phyloP scores from a whole-genome alignment of 2,113 vertebrate species.

The Balaeniceps rex region DNA sequence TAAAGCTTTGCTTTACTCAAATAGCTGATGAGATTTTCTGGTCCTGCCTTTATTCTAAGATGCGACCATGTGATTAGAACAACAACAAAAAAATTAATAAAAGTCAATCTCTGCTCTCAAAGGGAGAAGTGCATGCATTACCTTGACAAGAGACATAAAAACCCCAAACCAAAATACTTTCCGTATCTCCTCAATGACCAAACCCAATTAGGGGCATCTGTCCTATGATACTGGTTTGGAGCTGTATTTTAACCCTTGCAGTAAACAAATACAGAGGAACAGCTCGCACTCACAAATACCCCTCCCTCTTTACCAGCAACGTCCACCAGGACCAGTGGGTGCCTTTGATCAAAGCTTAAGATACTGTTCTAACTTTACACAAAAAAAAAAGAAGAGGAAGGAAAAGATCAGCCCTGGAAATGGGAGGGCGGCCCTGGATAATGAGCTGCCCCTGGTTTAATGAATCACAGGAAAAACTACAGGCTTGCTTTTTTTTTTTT shows the following conservation, averaged over 20 bases:
- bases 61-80: neutral
- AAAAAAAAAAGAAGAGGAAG: conserved; percentile 63
- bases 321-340: neutral
- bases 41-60: neutral
- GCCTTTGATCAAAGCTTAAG: conserved; percentile 43
- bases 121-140: neutral
- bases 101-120: neutral
- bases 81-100: neutral
- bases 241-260: neutral
- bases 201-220: neutral
- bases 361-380: conserved; percentile 40
- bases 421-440: conserved; percentile 51
- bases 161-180: neutral
- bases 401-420: conserved; percentile 71
- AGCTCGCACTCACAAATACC: neutral
- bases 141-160: neutral
- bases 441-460: conserved; percentile 10
- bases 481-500: neutral
- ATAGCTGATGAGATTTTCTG: neutral
- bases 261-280: neutral
- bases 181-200: neutral
- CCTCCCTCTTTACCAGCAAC: neutral
- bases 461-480: conserved; percentile 75
- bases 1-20: neutral
- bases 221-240: neutral